These are phyloP conservation scores for Enteromius viviparus DNA, from an alignment of 2,797 vertebrate species.

Conservation along the genomic window DNA sequence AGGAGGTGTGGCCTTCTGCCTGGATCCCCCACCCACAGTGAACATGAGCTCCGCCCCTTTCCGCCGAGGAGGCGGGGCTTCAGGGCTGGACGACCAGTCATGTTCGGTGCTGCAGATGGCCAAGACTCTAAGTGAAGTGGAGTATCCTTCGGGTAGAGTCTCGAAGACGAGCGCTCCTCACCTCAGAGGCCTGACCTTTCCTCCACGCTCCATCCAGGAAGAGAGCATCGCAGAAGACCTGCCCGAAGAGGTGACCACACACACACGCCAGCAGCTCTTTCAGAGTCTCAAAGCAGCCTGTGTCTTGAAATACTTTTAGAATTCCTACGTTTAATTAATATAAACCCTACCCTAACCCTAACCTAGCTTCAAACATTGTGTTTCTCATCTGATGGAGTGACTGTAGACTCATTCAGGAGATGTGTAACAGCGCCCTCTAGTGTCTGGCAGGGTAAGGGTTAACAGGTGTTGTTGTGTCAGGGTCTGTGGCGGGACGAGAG, in stretches of 20 bases:
- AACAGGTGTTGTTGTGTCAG: slow-evolving; percentile 63
- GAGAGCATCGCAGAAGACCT: slow-evolving; percentile 94
- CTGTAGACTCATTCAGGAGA: too few relatives aligned
- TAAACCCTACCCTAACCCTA: too few relatives aligned
- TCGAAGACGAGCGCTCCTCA: slow-evolving; percentile 52
- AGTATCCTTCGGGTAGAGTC: slow-evolving; percentile 74
- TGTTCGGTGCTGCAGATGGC: slow-evolving; percentile 97
- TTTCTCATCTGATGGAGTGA: too few relatives aligned
- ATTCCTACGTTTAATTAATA: too few relatives aligned
- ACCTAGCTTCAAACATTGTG: too few relatives aligned
- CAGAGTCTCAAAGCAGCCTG: too few relatives aligned
- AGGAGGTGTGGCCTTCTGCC: slow-evolving; percentile 52
- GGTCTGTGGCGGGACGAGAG: slow-evolving; percentile 82
- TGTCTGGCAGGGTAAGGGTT: too few relatives aligned
- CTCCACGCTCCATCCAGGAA: slow-evolving; percentile 86
- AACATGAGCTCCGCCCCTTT: slow-evolving; percentile 37
- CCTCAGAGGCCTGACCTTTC: slow-evolving; percentile 79
- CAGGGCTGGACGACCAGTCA: slow-evolving; percentile 87
- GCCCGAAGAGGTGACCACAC: slow-evolving; percentile 84
- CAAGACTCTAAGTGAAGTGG: slow-evolving; percentile 92
- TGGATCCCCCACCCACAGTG: slow-evolving; percentile 43
- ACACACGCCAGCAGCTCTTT: too few relatives aligned
- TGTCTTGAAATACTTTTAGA: too few relatives aligned
- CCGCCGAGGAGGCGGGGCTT: slow-evolving; percentile 53
- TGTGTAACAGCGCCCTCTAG: too few relatives aligned